Base-by-base conservation (phyloP, 2,113 vertebrate species). In the Podarcis cretensis region DNA sequence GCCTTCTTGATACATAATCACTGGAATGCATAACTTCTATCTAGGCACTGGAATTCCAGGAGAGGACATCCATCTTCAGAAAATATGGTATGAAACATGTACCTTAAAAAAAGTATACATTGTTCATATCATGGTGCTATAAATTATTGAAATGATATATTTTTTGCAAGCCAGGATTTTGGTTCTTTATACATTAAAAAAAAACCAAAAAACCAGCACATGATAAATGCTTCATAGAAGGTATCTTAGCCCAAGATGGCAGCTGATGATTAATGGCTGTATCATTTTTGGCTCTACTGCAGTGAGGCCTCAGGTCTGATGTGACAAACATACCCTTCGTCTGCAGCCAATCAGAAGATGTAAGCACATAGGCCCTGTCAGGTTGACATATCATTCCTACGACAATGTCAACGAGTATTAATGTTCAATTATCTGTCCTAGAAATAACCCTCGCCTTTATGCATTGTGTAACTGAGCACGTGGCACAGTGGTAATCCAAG, bases 361-460 rank as follows among this genome's bases (percentile, higher is more conserved):
- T 90, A 96, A 96, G 96, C 96, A 96, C 97, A 97, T 4, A 95
- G 95, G 94, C 95, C 96, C 95, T 97, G 97, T 97, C 97, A 97
- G 96, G 95, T 97, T 97, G 97, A 98, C 97, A 96, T 97, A 97
- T 97, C 97, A 97, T 97, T 95, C 95, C 95, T 96, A 95, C 92
- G 87, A 97, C 97, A 95, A 95, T 94, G 97, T 98, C 97, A 97
- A 95, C 35, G 93, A 96, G 96, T 97, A 98, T 98, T 97, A 97
- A 98, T 94, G 97, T 97, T 98, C 97, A 98, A 97, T 98, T 97
- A 97, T 97, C 96, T 96, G 96, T 97, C 97, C 97, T 97, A 97
- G 97, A 97, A 98, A 97, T 92, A 97, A 97, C 96, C 96, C 94
- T 95, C 20, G 94, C 93, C 95, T 97, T 93, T 87, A 88, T 83